These are phyloP conservation scores for Pomacea canaliculata DNA, from an alignment of 2,888 invertebrate species.

Conservation along the genomic window DNA sequence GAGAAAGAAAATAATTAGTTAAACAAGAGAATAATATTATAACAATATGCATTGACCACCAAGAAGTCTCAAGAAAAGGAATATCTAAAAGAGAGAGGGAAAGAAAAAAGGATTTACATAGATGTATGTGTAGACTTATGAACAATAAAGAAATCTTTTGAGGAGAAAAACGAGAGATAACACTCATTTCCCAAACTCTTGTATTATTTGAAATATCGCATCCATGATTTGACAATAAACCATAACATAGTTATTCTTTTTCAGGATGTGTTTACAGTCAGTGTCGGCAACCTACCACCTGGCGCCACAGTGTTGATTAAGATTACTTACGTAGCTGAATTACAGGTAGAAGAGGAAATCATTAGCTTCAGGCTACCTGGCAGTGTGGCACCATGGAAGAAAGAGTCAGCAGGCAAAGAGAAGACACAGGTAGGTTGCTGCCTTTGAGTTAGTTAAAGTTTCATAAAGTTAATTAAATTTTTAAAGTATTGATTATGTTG, in stretches of 20 bases:
- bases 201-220: too few species aligned
- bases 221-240: not conserved
- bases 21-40: too few species aligned
- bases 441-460: not conserved
- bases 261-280: conserved; percentile 70
- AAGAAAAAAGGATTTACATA: too few species aligned
- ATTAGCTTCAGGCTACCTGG: conserved; percentile 67
- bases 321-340: conserved; percentile 70
- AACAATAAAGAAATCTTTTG: too few species aligned
- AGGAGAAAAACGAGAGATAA: too few species aligned
- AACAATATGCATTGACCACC: too few species aligned
- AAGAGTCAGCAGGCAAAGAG: conserved; percentile 54
- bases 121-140: too few species aligned
- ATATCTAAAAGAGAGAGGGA: too few species aligned
- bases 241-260: not conserved
- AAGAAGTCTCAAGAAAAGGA: too few species aligned
- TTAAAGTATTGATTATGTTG: too few species aligned
- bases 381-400: conserved; percentile 67
- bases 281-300: conserved; percentile 70
- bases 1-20: too few species aligned
- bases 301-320: conserved; percentile 67
- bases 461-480: not conserved
- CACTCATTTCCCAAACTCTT: too few species aligned
- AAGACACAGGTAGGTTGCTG: conserved; percentile 53
- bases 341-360: conserved; percentile 66